Conservation (phyloP, 30 jellyfish, hydroid and myxozoan species). For the Cassiopea xamachana region DNA sequence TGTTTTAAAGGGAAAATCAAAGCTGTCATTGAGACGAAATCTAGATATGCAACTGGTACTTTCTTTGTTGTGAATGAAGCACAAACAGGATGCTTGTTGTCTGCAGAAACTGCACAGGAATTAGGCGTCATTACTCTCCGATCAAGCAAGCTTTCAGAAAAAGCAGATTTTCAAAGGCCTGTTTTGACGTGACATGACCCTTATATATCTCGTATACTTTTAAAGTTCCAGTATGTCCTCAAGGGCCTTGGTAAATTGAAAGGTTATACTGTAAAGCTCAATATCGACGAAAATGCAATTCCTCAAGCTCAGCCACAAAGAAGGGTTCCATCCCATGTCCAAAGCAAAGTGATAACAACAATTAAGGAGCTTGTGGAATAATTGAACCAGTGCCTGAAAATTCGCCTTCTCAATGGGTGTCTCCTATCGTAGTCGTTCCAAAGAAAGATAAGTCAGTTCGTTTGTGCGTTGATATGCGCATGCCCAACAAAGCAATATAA, state of each 20-base stretch:
- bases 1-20: conserved; percentile 12
- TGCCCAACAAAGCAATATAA: conserved; percentile 6
- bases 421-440: conserved; percentile 57
- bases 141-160: neutral
- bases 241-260: conserved; percentile 33
- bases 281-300: too few relatives aligned
- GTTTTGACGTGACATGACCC: neutral
- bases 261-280: neutral
- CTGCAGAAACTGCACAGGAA: conserved; percentile 18
- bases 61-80: conserved; percentile 5
- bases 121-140: conserved; percentile 9
- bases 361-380: neutral
- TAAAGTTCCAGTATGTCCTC: neutral
- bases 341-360: neutral
- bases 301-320: too few relatives aligned
- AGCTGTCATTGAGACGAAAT: conserved; percentile 7
- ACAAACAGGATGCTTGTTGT: neutral
- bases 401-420: conserved; percentile 51
- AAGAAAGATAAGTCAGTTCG: neutral
- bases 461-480: conserved; percentile 58
- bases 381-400: neutral
- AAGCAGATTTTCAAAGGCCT: neutral
- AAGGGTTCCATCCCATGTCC: too few relatives aligned
- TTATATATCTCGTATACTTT: neutral
- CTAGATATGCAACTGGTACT: conserved; percentile 24